Evolutionary conservation across 2,113 vertebrate species (phyloP).

Genomic region (Jacana jacana): DNA sequence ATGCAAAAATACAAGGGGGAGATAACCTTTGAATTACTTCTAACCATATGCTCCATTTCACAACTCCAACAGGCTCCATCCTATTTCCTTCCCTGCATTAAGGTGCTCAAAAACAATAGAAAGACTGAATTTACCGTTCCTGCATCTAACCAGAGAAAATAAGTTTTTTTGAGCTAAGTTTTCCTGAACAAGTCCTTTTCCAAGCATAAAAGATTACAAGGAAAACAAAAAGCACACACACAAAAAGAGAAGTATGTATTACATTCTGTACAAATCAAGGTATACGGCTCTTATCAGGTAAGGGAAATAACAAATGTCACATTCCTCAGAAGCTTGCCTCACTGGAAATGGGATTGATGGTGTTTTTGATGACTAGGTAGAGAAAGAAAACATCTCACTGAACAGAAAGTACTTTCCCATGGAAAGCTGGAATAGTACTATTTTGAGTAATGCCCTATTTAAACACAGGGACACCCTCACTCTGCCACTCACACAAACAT

Average conservation of each 20-base stretch:
- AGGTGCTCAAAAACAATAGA: not conserved
- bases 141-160: not conserved
- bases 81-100: not conserved
- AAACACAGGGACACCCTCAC: constrained; percentile 61
- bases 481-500: constrained; percentile 42
- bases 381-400: constrained; percentile 61
- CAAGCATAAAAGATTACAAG: not conserved
- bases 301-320: constrained; percentile 1
- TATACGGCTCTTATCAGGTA: constrained; percentile 33
- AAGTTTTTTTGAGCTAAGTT: not conserved
- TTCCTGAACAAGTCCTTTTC: not conserved
- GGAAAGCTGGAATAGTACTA: constrained; percentile 57
- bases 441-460: constrained; percentile 65
- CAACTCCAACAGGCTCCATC: not conserved
- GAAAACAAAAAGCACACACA: too few species aligned
- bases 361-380: constrained; percentile 64
- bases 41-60: not conserved
- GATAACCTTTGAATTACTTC: not conserved
- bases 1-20: not conserved
- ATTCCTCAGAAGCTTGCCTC: constrained; percentile 44
- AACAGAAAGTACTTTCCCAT: constrained; percentile 72
- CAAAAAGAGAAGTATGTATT: not conserved
- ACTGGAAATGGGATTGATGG: constrained; percentile 47
- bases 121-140: not conserved
- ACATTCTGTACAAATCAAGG: not conserved